Conservation (phyloP, 2,797 vertebrate species). For the Anniella stebbinsi region DNA sequence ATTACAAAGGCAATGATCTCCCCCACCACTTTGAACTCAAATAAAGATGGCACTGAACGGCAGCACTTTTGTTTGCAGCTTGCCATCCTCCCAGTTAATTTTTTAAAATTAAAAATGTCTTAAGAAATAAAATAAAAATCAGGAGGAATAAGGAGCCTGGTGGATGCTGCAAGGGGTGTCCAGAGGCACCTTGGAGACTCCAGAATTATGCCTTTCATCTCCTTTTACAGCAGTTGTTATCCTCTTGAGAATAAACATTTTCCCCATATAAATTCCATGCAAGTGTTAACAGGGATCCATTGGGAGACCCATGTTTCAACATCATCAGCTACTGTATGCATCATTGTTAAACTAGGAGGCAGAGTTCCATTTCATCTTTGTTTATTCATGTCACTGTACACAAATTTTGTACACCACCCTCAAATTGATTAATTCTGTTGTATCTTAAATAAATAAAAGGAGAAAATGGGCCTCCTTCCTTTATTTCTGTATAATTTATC, state of each 20-base stretch:
- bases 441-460: neutral
- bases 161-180: too few species aligned
- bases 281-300: neutral
- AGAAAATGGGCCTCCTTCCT: neutral
- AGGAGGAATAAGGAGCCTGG: too few species aligned
- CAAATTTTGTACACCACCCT: too few species aligned
- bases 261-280: neutral
- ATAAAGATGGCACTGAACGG: too few species aligned
- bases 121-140: too few species aligned
- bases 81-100: too few species aligned
- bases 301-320: neutral
- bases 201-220: neutral
- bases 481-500: neutral
- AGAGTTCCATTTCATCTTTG: neutral
- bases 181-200: too few species aligned
- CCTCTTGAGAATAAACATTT: neutral
- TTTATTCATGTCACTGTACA: neutral
- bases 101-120: too few species aligned
- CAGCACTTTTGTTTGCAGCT: too few species aligned
- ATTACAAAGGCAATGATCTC: too few species aligned
- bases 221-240: neutral
- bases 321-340: neutral
- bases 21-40: too few species aligned
- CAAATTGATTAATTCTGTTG: too few species aligned
- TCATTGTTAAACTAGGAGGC: neutral